Conservation (phyloP, 2,113 vertebrate species). For the Tachysurus fulvidraco region DNA sequence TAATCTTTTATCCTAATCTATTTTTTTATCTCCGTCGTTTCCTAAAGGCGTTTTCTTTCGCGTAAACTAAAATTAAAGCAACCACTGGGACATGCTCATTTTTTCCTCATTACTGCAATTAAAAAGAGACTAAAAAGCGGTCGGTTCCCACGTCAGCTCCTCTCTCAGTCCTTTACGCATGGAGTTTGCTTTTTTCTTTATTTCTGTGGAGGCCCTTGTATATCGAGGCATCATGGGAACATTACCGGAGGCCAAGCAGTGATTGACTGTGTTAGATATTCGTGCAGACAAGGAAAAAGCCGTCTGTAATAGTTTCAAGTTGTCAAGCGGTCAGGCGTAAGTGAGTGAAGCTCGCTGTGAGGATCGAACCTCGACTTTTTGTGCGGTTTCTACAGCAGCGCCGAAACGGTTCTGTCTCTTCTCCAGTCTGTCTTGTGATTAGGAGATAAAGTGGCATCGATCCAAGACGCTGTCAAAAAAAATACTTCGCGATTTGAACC, state of each 20-base stretch:
- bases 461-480: neutral
- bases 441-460: neutral
- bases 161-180: neutral
- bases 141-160: conserved; percentile 10
- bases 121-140: neutral
- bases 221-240: conserved; percentile 39
- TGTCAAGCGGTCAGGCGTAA: conserved; percentile 33
- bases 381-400: neutral
- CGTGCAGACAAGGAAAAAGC: conserved; percentile 41
- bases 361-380: neutral
- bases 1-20: neutral
- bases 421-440: neutral
- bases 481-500: neutral
- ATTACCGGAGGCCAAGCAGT: conserved; percentile 27
- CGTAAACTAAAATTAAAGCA: conserved; percentile 17
- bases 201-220: neutral
- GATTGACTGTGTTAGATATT: conserved; percentile 55
- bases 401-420: neutral
- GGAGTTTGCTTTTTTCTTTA: neutral
- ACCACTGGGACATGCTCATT: neutral
- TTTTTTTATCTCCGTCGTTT: neutral
- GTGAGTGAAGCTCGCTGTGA: conserved; percentile 17
- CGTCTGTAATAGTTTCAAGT: conserved; percentile 51
- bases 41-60: neutral
- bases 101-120: neutral